Evolutionary conservation across 2,113 vertebrate genomes (phyloP).

Genomic region (Atherinomorus stipes): DNA sequence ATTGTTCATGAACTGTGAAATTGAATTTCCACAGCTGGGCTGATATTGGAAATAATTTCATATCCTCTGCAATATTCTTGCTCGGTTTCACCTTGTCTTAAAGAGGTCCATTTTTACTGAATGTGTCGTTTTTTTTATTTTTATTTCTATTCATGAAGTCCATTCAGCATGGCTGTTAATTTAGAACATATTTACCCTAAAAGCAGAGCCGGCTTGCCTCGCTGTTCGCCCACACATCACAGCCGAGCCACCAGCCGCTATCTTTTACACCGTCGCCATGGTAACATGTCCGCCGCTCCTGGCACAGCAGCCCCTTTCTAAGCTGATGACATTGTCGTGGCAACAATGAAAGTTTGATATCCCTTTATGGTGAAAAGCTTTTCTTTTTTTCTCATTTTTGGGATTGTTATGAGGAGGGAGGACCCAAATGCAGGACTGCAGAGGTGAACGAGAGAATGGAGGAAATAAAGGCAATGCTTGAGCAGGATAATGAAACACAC

Average conservation of each 20-base stretch:
- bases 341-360: conserved; percentile 63
- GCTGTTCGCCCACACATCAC: conserved; percentile 56
- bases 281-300: conserved; percentile 61
- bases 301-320: conserved; percentile 49
- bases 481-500: too few species aligned
- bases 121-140: conserved; percentile 1
- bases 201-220: conserved; percentile 50
- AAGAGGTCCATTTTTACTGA: conserved; percentile 62
- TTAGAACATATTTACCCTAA: conserved; percentile 57
- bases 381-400: not conserved
- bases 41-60: conserved; percentile 78
- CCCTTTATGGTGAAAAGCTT: conserved; percentile 14
- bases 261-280: conserved; percentile 69
- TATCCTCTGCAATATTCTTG: conserved; percentile 68
- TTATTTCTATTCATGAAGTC: conserved; percentile 9
- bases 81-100: conserved; percentile 67
- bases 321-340: conserved; percentile 71
- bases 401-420: not conserved
- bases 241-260: conserved; percentile 47
- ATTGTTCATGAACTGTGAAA: conserved; percentile 81
- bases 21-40: conserved; percentile 77
- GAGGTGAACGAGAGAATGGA: too few species aligned
- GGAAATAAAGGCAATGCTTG: too few species aligned
- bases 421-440: too few species aligned
- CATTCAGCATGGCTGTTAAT: conserved; percentile 34